Evolutionary conservation across 2,888 invertebrate genomes (phyloP), one percentile per base, ranked within the genome.

Genomic region (Ceraclea dissimilis): DNA sequence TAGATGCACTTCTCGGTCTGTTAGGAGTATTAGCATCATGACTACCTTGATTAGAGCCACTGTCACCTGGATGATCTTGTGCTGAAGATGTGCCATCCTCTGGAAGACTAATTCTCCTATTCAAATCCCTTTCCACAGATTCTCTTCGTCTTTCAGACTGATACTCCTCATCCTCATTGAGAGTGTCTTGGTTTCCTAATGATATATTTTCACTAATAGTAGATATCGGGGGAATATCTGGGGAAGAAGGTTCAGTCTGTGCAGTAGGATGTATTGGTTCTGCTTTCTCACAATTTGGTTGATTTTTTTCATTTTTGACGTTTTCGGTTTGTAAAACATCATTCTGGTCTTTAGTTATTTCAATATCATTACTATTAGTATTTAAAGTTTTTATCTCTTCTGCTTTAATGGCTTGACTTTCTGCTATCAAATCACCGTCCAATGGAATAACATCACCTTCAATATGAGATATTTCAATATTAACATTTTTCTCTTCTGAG

Each of bases 1-100:
- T 87, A 34, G 88, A 86, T 63, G 89, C 84, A 74, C 87, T 89
- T 67, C 86, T 81, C 55, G 89, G 88, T 72, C 88, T 76, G 71
- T 85, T 84, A 59, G 81, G 80, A 31, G 86, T 85, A 34, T 73
- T 67, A 52, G 72, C 46, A 44, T 53, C 50, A 20, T 47, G 43
- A 31, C 51, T 61, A 8, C 54, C 54, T 22, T 62, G 62, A 44
- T 60, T 62, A 6, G 62, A 60, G 47, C 59, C 54, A 49, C 60
- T 62, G 51, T 60, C 60, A 26, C 56, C 60, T 64, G 62, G 68
- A 64, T 67, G 62, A 26, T 77, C 76, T 64, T 76, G 75, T 64
- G 74, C 75, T 4, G 47, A 54, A 5, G 57, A 53, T 63, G 74
- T 76, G 63, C 69, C 69, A 34, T 76, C 75, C 2, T 74, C 77